Evolutionary conservation across 2,113 vertebrate genomes (phyloP), one percentile per base, ranked within the genome.

Genomic region (Copsychus sechellarum): DNA sequence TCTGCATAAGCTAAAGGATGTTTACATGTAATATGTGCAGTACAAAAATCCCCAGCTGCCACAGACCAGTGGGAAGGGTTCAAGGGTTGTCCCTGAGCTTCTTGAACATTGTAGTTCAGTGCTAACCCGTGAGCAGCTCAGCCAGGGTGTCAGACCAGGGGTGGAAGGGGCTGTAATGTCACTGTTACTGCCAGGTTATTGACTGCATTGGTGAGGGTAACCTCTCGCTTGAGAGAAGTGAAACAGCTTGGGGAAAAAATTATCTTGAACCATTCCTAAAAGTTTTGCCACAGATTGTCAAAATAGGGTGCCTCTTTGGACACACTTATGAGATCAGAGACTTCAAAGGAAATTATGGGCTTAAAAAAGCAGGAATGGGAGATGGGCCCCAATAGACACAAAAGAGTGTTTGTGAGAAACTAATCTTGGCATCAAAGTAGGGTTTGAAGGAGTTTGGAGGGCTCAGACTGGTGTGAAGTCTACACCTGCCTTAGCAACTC

Each of bases 71-170:
- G 47, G 54, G 34, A 73, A 81, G 28, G 23, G 29, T 28, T 65
- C 45, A 14, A n/a, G 53, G 28, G 29, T 73, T 53, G 29, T 83
- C 31, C n/a, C n/a, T 65, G 45, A 73, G 20, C 17, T 19, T 51
- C 77, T 53, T 1, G 0, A 28, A 76, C 1, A 0, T 5, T 1
- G 2, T 20, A 22, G 9, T 9, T 73, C 45, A 31, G 14, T 9
- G 9, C 38, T 72, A 80, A 56, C 9, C 36, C 38, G 17, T 2
- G 8, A 69, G 24, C 48, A 72, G 24, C 31, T 64, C 53, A 64
- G 29, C 14, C 56, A 79, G 42, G 16, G 5, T 17, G 8, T 28
- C 24, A 51, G 31, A 21, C 36, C 48, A 9, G 4, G 40, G 40
- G 38, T 81, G 64, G 50, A 61, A 65, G 47, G 24, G 22, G 23